Base-by-base conservation (phyloP, 1,140 invertebrate genomes). In the Heliconius congener region DNA sequence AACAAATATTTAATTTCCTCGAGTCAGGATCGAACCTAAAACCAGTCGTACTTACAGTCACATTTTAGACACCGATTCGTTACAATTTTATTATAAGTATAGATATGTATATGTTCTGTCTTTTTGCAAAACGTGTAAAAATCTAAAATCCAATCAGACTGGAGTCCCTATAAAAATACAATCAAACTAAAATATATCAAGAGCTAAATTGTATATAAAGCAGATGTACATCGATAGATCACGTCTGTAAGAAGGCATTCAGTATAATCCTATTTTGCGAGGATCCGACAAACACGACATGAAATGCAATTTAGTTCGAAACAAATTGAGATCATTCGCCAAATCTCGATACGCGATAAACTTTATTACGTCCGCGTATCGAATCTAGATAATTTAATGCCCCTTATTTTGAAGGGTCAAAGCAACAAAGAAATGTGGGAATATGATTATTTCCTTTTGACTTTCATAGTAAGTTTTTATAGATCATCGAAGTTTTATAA, bases 221-320 rank as follows among this genome's bases (percentile, higher is more conserved):
- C 50, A 77, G 76, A 55, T 77, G 70, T 77, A 19, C 30, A 27
- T 72, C 46, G 74, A 76, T 80, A 80, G 79, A 80, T 80, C 71
- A 80, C 74, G 79, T 76, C 37, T 76, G 74, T 72, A 66, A 74
- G 74, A 71, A 76, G 71, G 74, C 50, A 74, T 76, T 73, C 74
- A 73, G 79, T 76, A 80, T 80, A 80, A 80, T 80, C 74, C 71
- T 57, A 76, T 80, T 79, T 74, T 71, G 71, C 79, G 39, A 80
- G 70, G 60, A 80, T 80, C 71, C 57, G 39, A 71, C 70, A 80
- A 80, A 80, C 71, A 80, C 71, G 79, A 71, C 73, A 52, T 79
- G 27, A 74, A 66, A 71, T 71, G 46, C 78, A 55, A 79, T 74
- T 70, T 71, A 60, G 66, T 77, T 60, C 75, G 42, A 23, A 77